Evolutionary conservation across 2,888 invertebrate species (phyloP), one percentile per base, ranked within the genome.

Genomic region (Operophtera brumata): DNA sequence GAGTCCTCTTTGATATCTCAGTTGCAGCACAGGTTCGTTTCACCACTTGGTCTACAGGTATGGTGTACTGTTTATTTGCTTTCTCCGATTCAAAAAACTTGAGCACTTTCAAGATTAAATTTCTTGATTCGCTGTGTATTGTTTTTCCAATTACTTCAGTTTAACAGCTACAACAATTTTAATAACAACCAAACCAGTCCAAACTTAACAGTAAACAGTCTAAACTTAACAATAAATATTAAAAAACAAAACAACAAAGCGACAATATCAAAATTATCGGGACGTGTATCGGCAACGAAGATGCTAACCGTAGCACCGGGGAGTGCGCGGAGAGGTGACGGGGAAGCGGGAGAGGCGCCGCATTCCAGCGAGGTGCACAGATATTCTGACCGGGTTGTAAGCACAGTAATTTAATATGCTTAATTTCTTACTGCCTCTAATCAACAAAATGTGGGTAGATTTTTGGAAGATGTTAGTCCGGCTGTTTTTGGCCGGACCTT

Each of bases 1-100:
- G 26, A 26, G 64, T 65, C 2, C 46, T 37, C 44, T 64, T 62
- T 42, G 65, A 65, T 56, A 63, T 53, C 5, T 63, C 67, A 34
- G 68, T 68, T 39, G 68, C 68, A 30, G 60, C 60, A 60, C 65
- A 64, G 39, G 64, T 57, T 60, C 65, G 44, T 54, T 65, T 53
- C 8, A 66, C 36, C 28, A 47, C 66, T 62, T 68, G 60, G 14
- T 65, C 63, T 20, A 66, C 62, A 47, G 66, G 65, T 30, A 64
- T 54, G 5, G 37, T 13, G 28, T 40, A 54, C 10, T 44, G 54
- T 41, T 55, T 58, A 35, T 65, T 65, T 9, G 51, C 50, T 48
- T 64, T 66, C 45, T 62, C 64, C 3, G 12, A 12, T 55, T 64
- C 62, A 37, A 67, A 67, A 13, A 63, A 67, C 10, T 32, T 26